Base-by-base conservation (phyloP, 1,140 invertebrate species). In the Diplogasteroides magnus region DNA sequence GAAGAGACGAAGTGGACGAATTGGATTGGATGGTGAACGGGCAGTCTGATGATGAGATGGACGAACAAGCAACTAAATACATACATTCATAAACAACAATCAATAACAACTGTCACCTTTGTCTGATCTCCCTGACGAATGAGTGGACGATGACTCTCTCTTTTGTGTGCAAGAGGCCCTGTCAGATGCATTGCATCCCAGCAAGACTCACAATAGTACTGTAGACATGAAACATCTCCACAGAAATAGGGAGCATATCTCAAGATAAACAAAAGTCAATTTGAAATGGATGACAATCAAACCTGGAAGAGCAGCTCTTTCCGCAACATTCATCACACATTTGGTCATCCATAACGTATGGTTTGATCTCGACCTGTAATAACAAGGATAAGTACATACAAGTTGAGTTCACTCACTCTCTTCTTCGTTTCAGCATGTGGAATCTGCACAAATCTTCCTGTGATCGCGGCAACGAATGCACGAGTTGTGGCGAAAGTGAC, bases 241-340 rank as follows among this genome's bases (percentile, higher is more conserved):
- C 96, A 98, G 86, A 98, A 98, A 87, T 98, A 98, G 1, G 94
- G 95, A 58, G 95, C 95, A 84, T 97, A 98, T 48, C 37, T 48
- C 6, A 48, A 48, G 19, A 19, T 11, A 48, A 48, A 11, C 6
- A 19, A 48, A 11, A 48, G 19, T 6, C 2, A 66, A 66, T 66
- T 61, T 27, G 2, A 27, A 64, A 31, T 31, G 14, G 62, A 64
- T 31, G 11, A 13, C 14, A 64, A n/a, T 11, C 6, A 29, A 11
- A 61, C 86, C 97, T 97, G 60, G 93, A 93, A 68, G 91, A 91
- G 85, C 95, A 98, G 29, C 94, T 88, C 71, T 93, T 91, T 62
- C 96, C 96, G 83, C 95, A 92, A 86, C 96, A 98, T 86, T 98
- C 95, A 85, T 98, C 96, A 85, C 95, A 98, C 90, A 98, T 94